These are phyloP conservation scores for Hirundo rustica DNA, from an alignment of 2,797 vertebrate genomes.

Conservation along the genomic window DNA sequence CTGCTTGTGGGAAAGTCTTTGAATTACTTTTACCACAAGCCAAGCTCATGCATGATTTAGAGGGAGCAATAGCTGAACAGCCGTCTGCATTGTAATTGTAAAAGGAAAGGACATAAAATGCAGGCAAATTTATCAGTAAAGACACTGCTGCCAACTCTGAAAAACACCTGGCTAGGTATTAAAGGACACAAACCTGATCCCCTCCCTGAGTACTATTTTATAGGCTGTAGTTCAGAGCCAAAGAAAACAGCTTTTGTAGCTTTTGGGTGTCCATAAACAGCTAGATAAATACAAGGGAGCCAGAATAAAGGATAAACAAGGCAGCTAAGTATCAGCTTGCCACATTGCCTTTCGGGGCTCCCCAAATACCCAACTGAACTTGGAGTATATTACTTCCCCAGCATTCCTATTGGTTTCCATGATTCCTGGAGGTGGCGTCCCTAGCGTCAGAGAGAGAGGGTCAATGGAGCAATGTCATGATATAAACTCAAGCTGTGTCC, in stretches of 20 bases:
- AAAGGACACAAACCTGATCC: constrained; percentile 75
- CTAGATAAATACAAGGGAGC: constrained; percentile 68
- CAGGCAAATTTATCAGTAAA: constrained; percentile 54
- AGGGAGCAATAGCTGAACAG: constrained; percentile 1
- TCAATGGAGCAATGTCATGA: background rate
- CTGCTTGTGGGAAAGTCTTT: background rate
- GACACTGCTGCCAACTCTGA: constrained; percentile 48
- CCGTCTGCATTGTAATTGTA: constrained; percentile 14
- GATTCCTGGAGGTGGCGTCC: background rate
- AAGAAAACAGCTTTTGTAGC: constrained; percentile 78
- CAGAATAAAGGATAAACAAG: constrained; percentile 69
- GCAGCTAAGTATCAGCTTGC: constrained; percentile 59
- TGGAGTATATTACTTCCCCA: background rate
- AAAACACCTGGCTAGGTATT: constrained; percentile 75
- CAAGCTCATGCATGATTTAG: constrained; percentile 27
- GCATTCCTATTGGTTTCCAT: background rate
- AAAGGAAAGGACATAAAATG: constrained; percentile 60
- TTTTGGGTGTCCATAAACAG: constrained; percentile 76
- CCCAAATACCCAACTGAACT: background rate
- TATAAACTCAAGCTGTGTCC: background rate
- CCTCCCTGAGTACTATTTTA: constrained; percentile 71
- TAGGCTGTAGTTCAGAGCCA: constrained; percentile 72
- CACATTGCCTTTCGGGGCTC: constrained; percentile 19
- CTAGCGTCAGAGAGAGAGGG: background rate
- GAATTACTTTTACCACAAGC: background rate